Evolutionary conservation across 2,888 invertebrate genomes (phyloP).

Genomic region (Apeira syringaria): DNA sequence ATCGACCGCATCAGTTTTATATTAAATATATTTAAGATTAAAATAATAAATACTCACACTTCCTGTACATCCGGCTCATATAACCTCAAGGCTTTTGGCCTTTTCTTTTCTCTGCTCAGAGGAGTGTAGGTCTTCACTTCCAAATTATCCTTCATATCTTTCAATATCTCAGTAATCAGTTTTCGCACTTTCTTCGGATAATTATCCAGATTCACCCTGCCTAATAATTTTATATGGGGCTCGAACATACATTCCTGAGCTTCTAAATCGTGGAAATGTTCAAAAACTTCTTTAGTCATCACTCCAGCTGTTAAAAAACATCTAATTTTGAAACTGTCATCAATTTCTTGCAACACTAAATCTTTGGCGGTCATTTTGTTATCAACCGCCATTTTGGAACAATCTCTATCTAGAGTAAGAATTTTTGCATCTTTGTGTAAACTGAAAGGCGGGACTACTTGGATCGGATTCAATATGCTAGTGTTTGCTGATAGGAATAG

Average conservation of each 20-base stretch:
- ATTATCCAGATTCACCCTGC: conserved; percentile 80
- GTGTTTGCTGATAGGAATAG: conserved; percentile 88
- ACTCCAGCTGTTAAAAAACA: conserved; percentile 80
- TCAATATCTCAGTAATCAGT: conserved; percentile 62
- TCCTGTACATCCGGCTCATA: conserved; percentile 94
- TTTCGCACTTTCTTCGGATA: conserved; percentile 85
- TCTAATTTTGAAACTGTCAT: conserved; percentile 86
- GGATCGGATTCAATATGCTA: conserved; percentile 80
- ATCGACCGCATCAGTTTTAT: too few relatives aligned
- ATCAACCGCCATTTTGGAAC: conserved; percentile 57
- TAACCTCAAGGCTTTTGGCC: conserved; percentile 91
- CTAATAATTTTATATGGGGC: conserved; percentile 80
- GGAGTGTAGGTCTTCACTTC: conserved; percentile 83
- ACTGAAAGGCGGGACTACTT: conserved; percentile 88
- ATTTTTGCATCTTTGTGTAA: conserved; percentile 78
- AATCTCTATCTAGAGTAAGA: conserved; percentile 82
- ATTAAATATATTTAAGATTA: too few relatives aligned
- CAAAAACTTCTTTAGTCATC: conserved; percentile 84
- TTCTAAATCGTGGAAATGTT: conserved; percentile 71
- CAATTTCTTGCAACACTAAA: conserved; percentile 76
- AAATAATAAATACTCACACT: conserved; percentile 86
- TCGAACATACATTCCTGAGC: conserved; percentile 76
- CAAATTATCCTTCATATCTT: conserved; percentile 75
- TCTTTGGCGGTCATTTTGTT: conserved; percentile 82
- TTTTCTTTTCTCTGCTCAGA: conserved; percentile 85